These are phyloP conservation scores for Melikaiella ostensackeni DNA, from an alignment of 2,888 invertebrate genomes.

Conservation along the genomic window DNA sequence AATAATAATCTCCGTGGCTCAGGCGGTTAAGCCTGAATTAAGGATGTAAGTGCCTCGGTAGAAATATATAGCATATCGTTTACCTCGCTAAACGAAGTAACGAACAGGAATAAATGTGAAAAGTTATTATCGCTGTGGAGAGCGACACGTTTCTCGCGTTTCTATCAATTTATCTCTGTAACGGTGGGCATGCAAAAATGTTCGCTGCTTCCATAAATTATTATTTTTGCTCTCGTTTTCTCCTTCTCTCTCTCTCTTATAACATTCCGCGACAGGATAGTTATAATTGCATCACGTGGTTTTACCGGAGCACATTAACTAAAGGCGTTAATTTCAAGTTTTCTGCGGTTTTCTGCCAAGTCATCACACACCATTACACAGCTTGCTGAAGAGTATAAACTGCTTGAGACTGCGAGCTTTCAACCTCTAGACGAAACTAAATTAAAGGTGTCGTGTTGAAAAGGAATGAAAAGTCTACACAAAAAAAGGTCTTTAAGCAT, in stretches of 20 bases:
- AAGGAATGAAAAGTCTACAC: not conserved
- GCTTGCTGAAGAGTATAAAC: constrained; percentile 42
- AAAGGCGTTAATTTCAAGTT: constrained; percentile 67
- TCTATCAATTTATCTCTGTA: constrained; percentile 56
- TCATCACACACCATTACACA: constrained; percentile 41
- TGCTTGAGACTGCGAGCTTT: constrained; percentile 10
- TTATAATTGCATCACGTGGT: constrained; percentile 49
- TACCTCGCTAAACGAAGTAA: constrained; percentile 27
- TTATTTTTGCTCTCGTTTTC: constrained; percentile 41
- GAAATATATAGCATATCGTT: constrained; percentile 21
- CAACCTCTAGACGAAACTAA: not conserved
- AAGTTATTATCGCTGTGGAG: constrained; percentile 31
- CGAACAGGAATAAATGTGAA: constrained; percentile 17
- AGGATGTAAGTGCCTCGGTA: not conserved
- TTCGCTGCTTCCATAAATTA: constrained; percentile 48
- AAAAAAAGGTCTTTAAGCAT: not conserved
- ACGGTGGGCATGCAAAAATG: constrained; percentile 54
- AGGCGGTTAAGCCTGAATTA: no score
- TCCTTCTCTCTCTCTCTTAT: constrained; percentile 47
- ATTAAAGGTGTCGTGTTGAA: not conserved
- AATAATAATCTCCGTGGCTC: no score
- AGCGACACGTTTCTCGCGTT: constrained; percentile 32
- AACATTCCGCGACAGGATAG: constrained; percentile 53
- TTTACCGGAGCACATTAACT: constrained; percentile 57
- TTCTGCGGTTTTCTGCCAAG: constrained; percentile 47